phyloP scores from a whole-genome alignment of 2,888 invertebrate genomes.

The Synanthedon tipuliformis region DNA sequence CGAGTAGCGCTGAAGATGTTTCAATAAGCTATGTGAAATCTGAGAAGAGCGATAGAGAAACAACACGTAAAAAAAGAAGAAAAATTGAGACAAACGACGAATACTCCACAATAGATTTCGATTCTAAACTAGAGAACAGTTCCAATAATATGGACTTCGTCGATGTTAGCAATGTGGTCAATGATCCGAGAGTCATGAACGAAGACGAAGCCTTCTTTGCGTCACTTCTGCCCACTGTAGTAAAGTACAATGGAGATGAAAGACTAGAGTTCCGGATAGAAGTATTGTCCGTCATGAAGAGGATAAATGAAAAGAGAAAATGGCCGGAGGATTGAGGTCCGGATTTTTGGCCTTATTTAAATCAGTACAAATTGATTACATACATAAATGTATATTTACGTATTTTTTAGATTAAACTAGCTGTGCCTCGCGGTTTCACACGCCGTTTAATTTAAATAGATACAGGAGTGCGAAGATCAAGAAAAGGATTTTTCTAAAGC shows the following conservation, averaged over 20 bases:
- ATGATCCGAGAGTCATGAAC: conserved; percentile 53
- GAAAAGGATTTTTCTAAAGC: too few species aligned
- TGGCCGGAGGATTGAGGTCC: conserved; percentile 15
- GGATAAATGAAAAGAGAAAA: conserved; percentile 38
- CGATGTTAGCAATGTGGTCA: conserved; percentile 24
- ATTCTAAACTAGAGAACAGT: not conserved
- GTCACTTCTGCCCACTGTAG: conserved; percentile 48
- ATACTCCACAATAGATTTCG: conserved; percentile 1
- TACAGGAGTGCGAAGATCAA: too few species aligned
- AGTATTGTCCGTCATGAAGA: conserved; percentile 49
- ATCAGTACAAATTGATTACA: too few species aligned
- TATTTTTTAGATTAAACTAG: too few species aligned
- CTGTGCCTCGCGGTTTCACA: too few species aligned
- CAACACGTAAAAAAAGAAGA: conserved; percentile 19
- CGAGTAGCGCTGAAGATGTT: not conserved
- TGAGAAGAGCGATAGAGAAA: conserved; percentile 5
- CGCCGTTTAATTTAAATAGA: too few species aligned
- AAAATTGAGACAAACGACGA: conserved; percentile 11
- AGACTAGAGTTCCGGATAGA: conserved; percentile 53
- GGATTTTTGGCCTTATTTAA: too few species aligned
- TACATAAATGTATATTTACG: too few species aligned
- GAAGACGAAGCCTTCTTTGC: conserved; percentile 64
- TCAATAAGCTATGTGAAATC: not conserved
- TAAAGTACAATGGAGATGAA: conserved; percentile 53
- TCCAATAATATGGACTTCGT: conserved; percentile 26